phyloP scores from a whole-genome alignment of 2,888 invertebrate species.

The Dastarcus helophoroides region DNA sequence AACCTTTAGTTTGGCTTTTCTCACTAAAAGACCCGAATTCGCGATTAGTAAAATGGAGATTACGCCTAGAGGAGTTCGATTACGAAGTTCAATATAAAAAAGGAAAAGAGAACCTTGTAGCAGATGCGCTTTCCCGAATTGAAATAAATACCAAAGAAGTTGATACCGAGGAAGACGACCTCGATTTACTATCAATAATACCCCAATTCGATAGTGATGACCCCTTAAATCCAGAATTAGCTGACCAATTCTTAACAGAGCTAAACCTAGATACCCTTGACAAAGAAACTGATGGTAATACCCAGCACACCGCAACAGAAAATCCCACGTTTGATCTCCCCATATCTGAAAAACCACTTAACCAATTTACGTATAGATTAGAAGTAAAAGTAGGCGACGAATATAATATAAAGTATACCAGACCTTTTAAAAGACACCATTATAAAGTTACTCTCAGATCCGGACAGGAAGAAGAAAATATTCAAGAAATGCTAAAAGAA shows the following conservation, averaged over 20 bases:
- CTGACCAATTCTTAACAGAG: conserved; percentile 4
- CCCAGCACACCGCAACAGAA: conserved; percentile 11
- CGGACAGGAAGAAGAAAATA: conserved; percentile 10
- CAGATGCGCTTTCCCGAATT: conserved; percentile 12
- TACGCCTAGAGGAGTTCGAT: conserved; percentile 12
- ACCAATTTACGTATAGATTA: conserved; percentile 10
- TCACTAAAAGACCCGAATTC: conserved; percentile 14
- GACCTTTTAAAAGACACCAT: conserved; percentile 14
- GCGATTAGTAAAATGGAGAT: conserved; percentile 10
- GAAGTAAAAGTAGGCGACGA: conserved; percentile 10
- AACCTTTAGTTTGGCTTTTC: conserved; percentile 16
- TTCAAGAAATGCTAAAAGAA: conserved; percentile 10
- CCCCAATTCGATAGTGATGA: conserved; percentile 1
- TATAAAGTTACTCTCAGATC: conserved; percentile 7
- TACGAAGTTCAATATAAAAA: conserved; percentile 12
- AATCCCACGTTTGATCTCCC: conserved; percentile 12
- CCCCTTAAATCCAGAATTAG: conserved; percentile 1
- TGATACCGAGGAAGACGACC: conserved; percentile 1
- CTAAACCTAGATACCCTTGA: too few relatives aligned
- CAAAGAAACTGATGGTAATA: too few relatives aligned
- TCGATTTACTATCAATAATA: too few relatives aligned
- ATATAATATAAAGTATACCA: conserved; percentile 8
- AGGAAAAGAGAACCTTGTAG: conserved; percentile 14
- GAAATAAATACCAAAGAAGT: conserved; percentile 11
- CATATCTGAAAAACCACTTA: conserved; percentile 14